phyloP scores from a whole-genome alignment of 2,113 vertebrate genomes.

The Cercopithecus mona region DNA sequence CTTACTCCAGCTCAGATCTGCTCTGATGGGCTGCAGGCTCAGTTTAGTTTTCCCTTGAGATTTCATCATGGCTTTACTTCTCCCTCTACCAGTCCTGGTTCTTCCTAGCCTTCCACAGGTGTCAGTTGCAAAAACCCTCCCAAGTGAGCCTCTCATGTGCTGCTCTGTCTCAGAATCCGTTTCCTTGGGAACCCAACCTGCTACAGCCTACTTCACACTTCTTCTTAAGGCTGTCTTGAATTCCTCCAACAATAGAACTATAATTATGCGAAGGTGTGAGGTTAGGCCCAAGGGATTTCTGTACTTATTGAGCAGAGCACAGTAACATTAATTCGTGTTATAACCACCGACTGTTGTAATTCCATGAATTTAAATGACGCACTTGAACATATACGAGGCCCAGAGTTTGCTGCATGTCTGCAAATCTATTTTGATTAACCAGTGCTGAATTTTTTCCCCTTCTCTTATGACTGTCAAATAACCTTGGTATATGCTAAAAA shows the following conservation, averaged over 20 bases:
- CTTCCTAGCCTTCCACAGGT: neutral
- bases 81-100: neutral
- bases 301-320: neutral
- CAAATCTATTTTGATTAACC: neutral
- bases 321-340: neutral
- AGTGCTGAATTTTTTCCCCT: neutral
- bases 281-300: neutral
- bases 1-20: neutral
- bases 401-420: neutral
- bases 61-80: neutral
- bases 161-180: neutral
- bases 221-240: neutral
- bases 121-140: neutral
- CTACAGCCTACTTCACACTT: neutral
- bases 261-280: neutral
- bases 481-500: neutral
- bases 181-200: neutral
- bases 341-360: neutral
- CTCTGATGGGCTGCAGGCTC: neutral
- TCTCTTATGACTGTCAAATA: neutral
- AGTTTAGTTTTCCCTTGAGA: neutral
- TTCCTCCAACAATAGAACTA: neutral
- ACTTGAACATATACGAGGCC: neutral
- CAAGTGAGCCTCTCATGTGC: accelerated
- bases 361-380: neutral